Percentiles rank a stretch among this genome's conserved stretches.
Evolutionary conservation across 2,888 invertebrate species (phyloP).

Genomic region (Campoplex capitator): DNA sequence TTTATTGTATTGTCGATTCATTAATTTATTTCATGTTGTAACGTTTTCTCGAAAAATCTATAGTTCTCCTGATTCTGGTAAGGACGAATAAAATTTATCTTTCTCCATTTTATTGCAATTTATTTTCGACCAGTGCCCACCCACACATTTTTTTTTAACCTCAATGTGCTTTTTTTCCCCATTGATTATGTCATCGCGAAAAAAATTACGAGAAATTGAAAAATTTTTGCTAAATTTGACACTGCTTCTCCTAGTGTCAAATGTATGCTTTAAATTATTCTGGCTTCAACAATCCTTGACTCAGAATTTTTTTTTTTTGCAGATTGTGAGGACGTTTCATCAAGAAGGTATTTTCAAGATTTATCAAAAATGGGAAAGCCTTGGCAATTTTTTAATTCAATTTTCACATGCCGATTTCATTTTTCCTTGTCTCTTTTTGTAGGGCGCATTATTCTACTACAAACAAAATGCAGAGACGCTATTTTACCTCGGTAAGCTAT

Average conservation of each 20-base stretch:
- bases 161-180: constrained; percentile 8
- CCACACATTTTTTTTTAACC: constrained; percentile 26
- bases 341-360: constrained; percentile 73
- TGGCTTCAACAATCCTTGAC: not conserved
- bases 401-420: not conserved
- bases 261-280: not conserved
- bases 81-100: not conserved
- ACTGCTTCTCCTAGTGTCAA: not conserved
- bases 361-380: constrained; percentile 46
- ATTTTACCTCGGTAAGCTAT: constrained; percentile 77
- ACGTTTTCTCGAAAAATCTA: not conserved
- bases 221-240: not conserved
- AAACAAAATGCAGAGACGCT: constrained; percentile 75
- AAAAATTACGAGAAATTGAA: not conserved
- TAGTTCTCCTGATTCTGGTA: not conserved
- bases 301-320: constrained; percentile 60
- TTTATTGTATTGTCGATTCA: not conserved
- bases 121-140: constrained; percentile 54
- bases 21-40: not conserved
- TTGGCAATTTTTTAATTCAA: constrained; percentile 50
- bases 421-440: constrained; percentile 65
- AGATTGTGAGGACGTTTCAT: constrained; percentile 80
- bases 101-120: constrained; percentile 16
- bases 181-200: constrained; percentile 54
- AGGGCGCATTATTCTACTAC: constrained; percentile 78